A percentile compares a stretch with the other conserved stretches of the same genome.
Conservation (phyloP, 2,113 vertebrate species). For the Psephotus haematonotus region DNA sequence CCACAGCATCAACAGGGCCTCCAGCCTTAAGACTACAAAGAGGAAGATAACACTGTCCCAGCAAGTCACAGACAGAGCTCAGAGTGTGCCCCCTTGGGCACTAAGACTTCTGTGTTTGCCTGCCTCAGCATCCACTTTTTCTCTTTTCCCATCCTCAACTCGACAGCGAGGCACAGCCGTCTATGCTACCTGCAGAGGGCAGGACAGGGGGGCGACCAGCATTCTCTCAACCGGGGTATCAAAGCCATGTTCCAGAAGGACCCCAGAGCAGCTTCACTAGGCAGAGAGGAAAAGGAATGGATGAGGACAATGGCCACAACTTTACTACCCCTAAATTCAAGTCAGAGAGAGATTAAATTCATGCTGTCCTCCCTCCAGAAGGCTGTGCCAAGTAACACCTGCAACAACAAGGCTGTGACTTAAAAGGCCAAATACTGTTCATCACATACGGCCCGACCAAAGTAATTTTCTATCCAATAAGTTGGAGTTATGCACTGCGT, state of each 20-base stretch:
- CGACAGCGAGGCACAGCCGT: rapidly evolving
- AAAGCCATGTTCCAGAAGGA: rapidly evolving
- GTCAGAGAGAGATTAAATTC: neutral
- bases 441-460: neutral
- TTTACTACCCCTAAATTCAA: neutral
- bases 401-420: neutral
- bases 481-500: neutral
- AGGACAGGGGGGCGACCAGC: neutral
- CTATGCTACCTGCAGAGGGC: no score
- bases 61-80: neutral
- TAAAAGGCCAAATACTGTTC: neutral
- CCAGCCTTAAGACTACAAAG: no score
- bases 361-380: neutral
- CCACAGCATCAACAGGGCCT: neutral
- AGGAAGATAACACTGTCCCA: rapidly evolving
- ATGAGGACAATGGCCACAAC: neutral
- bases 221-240: neutral
- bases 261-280: no score
- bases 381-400: neutral
- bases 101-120: no score
- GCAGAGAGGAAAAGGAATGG: rapidly evolving
- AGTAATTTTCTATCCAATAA: neutral
- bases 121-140: rapidly evolving
- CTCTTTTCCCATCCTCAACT: neutral
- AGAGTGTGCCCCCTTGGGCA: rapidly evolving